Conservation (phyloP, 2,113 vertebrate species). For the Ammospiza caudacuta region DNA sequence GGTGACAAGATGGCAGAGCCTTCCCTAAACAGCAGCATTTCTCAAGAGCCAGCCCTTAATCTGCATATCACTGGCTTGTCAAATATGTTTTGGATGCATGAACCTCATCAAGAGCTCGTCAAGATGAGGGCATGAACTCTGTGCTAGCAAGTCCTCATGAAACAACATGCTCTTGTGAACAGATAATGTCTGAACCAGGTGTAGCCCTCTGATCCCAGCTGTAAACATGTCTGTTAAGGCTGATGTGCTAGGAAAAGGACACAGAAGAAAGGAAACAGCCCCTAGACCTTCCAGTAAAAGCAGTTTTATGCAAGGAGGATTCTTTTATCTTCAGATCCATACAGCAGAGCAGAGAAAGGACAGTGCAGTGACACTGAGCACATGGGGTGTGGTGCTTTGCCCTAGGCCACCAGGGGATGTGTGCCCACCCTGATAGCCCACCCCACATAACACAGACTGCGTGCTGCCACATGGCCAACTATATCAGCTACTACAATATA, state of each 20-base stretch:
- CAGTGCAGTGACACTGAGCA: background rate
- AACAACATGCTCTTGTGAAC: background rate
- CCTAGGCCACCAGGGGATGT: fast-evolving
- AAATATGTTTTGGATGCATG: background rate
- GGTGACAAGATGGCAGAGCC: background rate
- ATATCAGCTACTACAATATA: background rate
- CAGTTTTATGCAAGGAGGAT: background rate
- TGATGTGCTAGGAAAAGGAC: background rate
- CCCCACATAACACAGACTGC: background rate
- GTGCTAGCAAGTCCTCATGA: background rate
- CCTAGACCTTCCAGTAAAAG: background rate
- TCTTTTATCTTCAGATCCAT: background rate
- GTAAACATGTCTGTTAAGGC: background rate
- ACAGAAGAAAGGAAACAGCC: background rate
- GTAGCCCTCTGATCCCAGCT: background rate
- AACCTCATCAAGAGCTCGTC: background rate
- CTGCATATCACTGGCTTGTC: background rate
- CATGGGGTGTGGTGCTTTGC: fast-evolving
- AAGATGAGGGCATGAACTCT: background rate
- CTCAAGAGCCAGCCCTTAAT: background rate
- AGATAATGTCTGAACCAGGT: background rate
- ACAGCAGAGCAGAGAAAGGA: background rate
- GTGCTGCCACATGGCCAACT: background rate
- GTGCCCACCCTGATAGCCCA: background rate
- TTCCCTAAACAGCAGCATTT: background rate